Evolutionary conservation across 2,888 invertebrate genomes (phyloP).

Genomic region (Leucophora obtusa): DNA sequence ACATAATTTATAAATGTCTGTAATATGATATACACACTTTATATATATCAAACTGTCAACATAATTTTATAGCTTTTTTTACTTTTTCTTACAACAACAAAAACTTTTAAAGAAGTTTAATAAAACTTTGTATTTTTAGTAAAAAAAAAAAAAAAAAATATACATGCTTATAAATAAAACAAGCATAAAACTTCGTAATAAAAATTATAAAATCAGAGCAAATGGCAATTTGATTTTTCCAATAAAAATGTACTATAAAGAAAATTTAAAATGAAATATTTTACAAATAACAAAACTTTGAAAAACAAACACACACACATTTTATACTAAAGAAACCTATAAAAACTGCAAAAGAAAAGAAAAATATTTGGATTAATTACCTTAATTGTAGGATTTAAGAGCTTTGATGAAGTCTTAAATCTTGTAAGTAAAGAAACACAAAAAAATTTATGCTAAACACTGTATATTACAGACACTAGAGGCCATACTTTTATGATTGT

Average conservation of each 20-base stretch:
- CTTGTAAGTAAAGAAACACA: constrained; percentile 5
- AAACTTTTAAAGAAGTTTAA: constrained; percentile 17
- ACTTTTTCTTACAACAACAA: background rate
- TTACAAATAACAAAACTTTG: background rate
- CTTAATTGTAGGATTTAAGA: constrained; percentile 46
- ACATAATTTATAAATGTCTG: constrained; percentile 25
- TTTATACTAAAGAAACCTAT: background rate
- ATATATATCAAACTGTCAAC: constrained; percentile 7
- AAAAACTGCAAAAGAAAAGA: background rate
- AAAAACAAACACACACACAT: background rate
- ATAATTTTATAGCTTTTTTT: constrained; percentile 24
- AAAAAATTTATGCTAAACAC: constrained; percentile 4
- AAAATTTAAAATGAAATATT: background rate
- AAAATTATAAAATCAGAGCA: background rate
- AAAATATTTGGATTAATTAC: constrained; percentile 37
- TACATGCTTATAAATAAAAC: background rate
- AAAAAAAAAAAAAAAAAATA: background rate
- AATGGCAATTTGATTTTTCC: background rate
- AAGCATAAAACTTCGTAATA: background rate
- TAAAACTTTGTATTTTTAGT: background rate
- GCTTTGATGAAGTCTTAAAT: constrained; percentile 30
- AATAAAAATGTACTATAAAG: background rate
- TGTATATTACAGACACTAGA: constrained; percentile 12
- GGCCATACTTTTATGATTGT: constrained; percentile 21
- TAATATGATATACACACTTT: constrained; percentile 18